phyloP scores from a whole-genome alignment of 2,888 invertebrate genomes.

The Hirtodrosophila confusa region DNA sequence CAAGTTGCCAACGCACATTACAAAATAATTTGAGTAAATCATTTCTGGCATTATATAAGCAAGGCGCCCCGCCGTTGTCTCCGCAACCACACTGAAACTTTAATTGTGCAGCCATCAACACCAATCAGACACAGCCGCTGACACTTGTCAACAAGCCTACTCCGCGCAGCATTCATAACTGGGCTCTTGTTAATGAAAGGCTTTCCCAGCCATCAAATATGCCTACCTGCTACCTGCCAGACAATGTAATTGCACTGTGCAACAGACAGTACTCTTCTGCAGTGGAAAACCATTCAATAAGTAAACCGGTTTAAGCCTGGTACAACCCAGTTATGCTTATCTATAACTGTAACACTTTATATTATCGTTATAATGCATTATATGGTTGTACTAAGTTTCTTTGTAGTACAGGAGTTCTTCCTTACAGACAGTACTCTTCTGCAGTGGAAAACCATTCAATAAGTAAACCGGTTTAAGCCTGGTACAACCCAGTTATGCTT shows the following conservation, averaged over 20 bases:
- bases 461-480: too few relatives aligned
- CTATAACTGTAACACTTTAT: too few relatives aligned
- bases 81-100: slow-evolving; percentile 15
- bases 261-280: background rate
- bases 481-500: too few relatives aligned
- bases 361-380: too few relatives aligned
- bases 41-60: slow-evolving; percentile 66
- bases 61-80: background rate
- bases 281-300: background rate
- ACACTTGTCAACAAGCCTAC: slow-evolving; percentile 42
- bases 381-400: too few relatives aligned
- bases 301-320: too few relatives aligned
- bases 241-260: slow-evolving; percentile 27
- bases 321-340: too few relatives aligned
- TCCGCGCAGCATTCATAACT: slow-evolving; percentile 56
- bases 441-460: background rate
- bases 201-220: slow-evolving; percentile 37
- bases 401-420: too few relatives aligned
- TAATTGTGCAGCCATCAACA: slow-evolving; percentile 58
- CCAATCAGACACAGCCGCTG: slow-evolving; percentile 48
- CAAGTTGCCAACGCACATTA: slow-evolving; percentile 64
- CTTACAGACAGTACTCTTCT: background rate
- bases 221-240: slow-evolving; percentile 2
- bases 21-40: slow-evolving; percentile 79
- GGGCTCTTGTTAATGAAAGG: slow-evolving; percentile 66